Evolutionary conservation across 1,140 invertebrate genomes (phyloP).

Genomic region (Pteromalus puparum): DNA sequence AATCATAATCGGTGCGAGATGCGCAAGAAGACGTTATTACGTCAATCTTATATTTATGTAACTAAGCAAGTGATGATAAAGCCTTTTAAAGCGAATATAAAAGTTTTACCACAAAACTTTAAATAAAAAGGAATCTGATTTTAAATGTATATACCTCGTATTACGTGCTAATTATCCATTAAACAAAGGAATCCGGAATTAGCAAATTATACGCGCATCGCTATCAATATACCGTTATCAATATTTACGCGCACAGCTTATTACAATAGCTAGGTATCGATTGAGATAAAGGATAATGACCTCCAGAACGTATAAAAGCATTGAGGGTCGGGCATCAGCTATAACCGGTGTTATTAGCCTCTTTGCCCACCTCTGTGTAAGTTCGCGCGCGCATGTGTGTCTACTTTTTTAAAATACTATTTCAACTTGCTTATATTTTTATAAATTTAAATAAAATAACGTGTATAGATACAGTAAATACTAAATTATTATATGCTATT

Average conservation of each 20-base stretch:
- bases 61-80: too few species aligned
- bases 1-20: too few species aligned
- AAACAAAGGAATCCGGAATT: not conserved
- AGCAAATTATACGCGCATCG: not conserved
- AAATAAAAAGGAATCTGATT: too few species aligned
- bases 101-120: too few species aligned
- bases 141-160: too few species aligned
- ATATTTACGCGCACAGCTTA: not conserved
- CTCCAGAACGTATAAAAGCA: not conserved
- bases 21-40: too few species aligned
- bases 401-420: not conserved
- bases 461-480: not conserved
- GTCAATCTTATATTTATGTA: too few species aligned
- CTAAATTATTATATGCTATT: not conserved
- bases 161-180: not conserved
- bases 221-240: too few species aligned
- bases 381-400: not conserved
- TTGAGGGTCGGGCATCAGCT: not conserved
- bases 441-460: not conserved
- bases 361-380: not conserved
- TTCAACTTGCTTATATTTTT: not conserved
- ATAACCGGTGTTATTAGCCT: too few species aligned
- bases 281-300: slow-evolving; percentile 13
- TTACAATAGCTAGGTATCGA: not conserved
- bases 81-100: too few species aligned